Evolutionary conservation across 2,888 invertebrate genomes (phyloP).

Genomic region (Omphaloscelis lunosa): DNA sequence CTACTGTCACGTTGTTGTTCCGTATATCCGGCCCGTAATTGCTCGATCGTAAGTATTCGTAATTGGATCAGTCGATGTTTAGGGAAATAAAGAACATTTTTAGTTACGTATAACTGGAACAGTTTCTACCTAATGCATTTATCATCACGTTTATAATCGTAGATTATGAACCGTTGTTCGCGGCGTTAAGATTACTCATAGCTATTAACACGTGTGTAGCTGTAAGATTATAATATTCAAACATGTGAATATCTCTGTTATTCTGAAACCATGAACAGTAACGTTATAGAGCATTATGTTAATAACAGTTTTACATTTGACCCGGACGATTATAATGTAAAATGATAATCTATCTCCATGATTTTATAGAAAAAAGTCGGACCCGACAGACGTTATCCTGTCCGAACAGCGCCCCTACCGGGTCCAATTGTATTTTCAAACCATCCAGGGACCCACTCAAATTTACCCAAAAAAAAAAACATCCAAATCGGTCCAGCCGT

Average conservation of each 20-base stretch:
- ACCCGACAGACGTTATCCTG: too few species aligned
- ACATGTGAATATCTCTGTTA: slow-evolving; percentile 23
- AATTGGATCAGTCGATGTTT: slow-evolving; percentile 35
- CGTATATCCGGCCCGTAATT: slow-evolving; percentile 46
- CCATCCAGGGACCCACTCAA: too few species aligned
- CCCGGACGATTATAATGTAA: neutral
- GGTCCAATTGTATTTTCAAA: too few species aligned
- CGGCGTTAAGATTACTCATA: slow-evolving; percentile 31
- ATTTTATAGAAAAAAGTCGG: neutral
- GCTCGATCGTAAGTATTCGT: slow-evolving; percentile 40
- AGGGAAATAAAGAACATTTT: slow-evolving; percentile 1
- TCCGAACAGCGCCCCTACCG: too few species aligned
- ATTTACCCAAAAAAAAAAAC: too few species aligned
- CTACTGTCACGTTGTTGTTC: slow-evolving; percentile 44
- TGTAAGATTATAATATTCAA: slow-evolving; percentile 32
- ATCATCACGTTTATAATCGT: slow-evolving; percentile 32
- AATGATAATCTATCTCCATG: neutral
- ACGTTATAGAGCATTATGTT: slow-evolving; percentile 1
- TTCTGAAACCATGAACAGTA: slow-evolving; percentile 13
- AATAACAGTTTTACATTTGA: neutral
- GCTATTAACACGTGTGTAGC: slow-evolving; percentile 30
- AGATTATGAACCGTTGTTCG: slow-evolving; percentile 33
- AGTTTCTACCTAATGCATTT: slow-evolving; percentile 13
- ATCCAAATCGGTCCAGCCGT: too few species aligned
- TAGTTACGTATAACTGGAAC: slow-evolving; percentile 3